Base-by-base conservation (phyloP, 1,140 invertebrate genomes). In the Nymphalis io region DNA sequence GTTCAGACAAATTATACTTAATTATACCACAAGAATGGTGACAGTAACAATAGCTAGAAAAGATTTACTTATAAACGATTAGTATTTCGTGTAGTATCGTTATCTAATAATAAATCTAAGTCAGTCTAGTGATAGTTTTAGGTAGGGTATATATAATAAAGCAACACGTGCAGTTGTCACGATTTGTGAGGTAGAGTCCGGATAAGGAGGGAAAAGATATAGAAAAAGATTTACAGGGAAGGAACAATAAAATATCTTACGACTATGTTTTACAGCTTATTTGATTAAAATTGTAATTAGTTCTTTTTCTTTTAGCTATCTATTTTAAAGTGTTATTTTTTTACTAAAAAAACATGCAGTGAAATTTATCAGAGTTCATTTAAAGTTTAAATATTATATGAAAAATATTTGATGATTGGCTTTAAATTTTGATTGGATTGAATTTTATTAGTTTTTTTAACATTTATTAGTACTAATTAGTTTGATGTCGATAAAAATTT, bases 101-200 rank as follows among this genome's bases (percentile, higher is more conserved):
- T 82, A 74, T 74, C 83, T 90, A 86, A 79, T 60, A 89, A 80
- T 86, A 89, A 72, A 58, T 75, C 85, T 90, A 88, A 87, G 72
- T 88, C 88, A 90, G 87, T 90, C 88, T 86, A 87, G 79, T 82
- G 85, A 84, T 82, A 88, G 78, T 86, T 83, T 79, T 79, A 84
- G 79, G 80, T 88, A 88, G 75, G 76, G 74, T 79, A 76, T 76
- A 42, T 75, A 74, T 70, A 42, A 71, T 75, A 70, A 77, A 70
- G 71, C 68, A 67, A 79, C 72, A 82, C 78, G 87, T 87, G 83
- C 82, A 75, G 68, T 70, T 68, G 59, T 74, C 76, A 81, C 72
- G 72, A 76, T 65, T 76, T 72, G 82, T 86, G 84, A 87, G 78
- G 81, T 85, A 87, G 77, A 79, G 72, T 71, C 72, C 42, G 74